These are phyloP conservation scores for Allolobophora icterica DNA, from an alignment of 2,888 invertebrate genomes.

Conservation along the genomic window DNA sequence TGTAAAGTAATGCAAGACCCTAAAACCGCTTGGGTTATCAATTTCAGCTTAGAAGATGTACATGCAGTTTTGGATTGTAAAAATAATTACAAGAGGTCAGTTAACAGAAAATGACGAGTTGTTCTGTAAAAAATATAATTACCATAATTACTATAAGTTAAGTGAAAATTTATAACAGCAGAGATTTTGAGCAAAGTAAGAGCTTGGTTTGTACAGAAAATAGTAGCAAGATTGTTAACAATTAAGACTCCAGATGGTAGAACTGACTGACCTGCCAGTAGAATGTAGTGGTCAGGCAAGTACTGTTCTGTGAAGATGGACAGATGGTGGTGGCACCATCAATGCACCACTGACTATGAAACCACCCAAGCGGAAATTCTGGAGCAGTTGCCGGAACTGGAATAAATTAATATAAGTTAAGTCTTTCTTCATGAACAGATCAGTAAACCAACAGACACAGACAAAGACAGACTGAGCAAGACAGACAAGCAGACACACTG, in stretches of 20 bases:
- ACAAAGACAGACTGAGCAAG: background rate
- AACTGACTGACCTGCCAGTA: constrained; percentile 17
- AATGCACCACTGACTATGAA: background rate
- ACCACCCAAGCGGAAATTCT: background rate
- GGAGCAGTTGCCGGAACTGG: background rate
- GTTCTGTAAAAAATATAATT: background rate
- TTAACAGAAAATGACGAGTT: background rate
- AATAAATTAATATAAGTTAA: background rate
- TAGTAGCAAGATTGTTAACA: background rate
- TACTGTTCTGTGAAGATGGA: background rate
- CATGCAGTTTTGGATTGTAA: background rate
- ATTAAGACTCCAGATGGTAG: background rate
- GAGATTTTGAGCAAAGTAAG: background rate
- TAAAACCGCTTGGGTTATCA: background rate
- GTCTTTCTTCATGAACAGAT: no score
- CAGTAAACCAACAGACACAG: background rate
- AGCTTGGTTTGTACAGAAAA: background rate
- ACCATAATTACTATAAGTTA: no score
- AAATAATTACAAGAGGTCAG: background rate
- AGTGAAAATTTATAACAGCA: background rate
- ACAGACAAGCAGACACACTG: no score
- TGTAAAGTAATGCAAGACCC: background rate
- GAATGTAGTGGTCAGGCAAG: background rate
- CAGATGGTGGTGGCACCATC: background rate
- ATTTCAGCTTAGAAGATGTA: background rate